These are phyloP conservation scores for Pluvialis apricaria DNA, from an alignment of 2,113 vertebrate genomes.

Conservation along the genomic window DNA sequence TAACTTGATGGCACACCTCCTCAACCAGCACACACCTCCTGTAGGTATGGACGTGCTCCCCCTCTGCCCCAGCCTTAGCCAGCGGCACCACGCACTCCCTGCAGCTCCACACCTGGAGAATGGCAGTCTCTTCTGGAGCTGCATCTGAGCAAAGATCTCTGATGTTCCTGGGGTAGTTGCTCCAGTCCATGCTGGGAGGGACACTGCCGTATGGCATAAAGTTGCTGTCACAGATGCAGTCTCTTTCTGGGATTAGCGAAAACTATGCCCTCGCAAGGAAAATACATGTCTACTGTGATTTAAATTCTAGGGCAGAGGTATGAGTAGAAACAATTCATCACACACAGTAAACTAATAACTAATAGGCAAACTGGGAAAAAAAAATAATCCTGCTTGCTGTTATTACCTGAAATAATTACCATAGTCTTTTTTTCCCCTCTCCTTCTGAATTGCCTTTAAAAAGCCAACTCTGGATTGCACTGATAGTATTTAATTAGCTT, in stretches of 20 bases:
- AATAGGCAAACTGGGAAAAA: neutral
- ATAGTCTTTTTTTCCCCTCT: neutral
- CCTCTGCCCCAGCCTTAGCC: neutral
- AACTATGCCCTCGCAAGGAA: neutral
- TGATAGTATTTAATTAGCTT: neutral
- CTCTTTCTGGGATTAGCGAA: neutral
- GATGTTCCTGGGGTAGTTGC: neutral
- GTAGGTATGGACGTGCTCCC: neutral
- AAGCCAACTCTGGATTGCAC: neutral
- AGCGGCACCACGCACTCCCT: neutral
- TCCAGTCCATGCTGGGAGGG: neutral
- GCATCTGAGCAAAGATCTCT: neutral
- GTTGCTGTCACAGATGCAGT: fast-evolving
- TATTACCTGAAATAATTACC: neutral
- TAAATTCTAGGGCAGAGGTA: neutral
- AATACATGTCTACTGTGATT: neutral
- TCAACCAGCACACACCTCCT: neutral
- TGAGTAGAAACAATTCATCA: neutral
- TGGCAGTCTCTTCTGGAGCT: neutral
- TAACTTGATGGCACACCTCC: neutral
- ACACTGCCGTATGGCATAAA: neutral
- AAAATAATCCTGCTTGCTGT: neutral
- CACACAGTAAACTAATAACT: neutral
- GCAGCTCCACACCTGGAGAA: neutral
- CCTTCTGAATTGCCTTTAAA: neutral